Base-by-base conservation (phyloP, 1,140 invertebrate genomes). In the Fopius arisanus region DNA sequence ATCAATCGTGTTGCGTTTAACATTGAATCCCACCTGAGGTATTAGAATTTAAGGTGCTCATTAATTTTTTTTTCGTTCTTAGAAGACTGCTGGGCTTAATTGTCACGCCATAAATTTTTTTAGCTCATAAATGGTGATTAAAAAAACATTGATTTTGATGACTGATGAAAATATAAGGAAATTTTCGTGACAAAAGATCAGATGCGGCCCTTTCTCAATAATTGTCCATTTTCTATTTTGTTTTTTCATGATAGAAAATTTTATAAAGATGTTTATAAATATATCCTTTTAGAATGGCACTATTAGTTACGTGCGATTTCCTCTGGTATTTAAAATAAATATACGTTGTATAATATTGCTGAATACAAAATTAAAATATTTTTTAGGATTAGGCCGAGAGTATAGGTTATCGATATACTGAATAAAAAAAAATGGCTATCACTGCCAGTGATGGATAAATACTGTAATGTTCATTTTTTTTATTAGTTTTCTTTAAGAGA, bases 361-460 rank as follows among this genome's bases (percentile, higher is more conserved):
- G 28, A 71, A 72, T 62, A 70, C 63, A 72, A 67, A 67, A 72
- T 68, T 67, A 67, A 68, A 54, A 65, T 75, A 75, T 72, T 75
- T 75, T 68, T 28, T 72, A 72, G 65, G 41, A 43, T 72, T 72
- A 65, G 68, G 26, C 14, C 12, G 23, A 40, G 12, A 67, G 37
- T 14, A 43, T 40, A 43, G 21, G 66, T 40, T 40, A 72, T 37
- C 63, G 12, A 48, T 28, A 66, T 59, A 65, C 65, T 65, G 16
- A 72, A 66, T 65, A 40, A 54, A 54, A 21, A 67, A 12, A 70
- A 31, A 63, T 72, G 54, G 33, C 70, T 40, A 72, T 72, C 70
- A 65, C 70, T 65, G 70, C 70, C 70, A 72, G 63, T 65, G 12
- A 43, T 59, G 40, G 26, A 65, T 40, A 31, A 67, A 40, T 51